Evolutionary conservation across 2,888 invertebrate species (phyloP).

Genomic region (Pherbina coryleti): DNA sequence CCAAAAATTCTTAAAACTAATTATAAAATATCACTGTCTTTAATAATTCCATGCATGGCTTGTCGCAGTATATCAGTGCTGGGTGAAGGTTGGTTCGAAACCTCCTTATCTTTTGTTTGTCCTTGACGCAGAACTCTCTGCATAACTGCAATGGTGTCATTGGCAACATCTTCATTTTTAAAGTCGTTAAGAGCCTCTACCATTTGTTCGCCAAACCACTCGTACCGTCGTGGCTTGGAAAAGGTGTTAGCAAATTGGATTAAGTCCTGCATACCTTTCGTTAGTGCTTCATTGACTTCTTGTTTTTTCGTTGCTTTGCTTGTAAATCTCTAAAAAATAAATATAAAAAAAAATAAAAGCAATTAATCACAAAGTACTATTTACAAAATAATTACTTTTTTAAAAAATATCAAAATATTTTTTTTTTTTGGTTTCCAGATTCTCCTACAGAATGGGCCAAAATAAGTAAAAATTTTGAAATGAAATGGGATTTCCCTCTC

Average conservation of each 20-base stretch:
- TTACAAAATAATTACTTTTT: neutral
- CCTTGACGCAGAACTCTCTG: too few species aligned
- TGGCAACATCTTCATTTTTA: too few species aligned
- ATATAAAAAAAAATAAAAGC: neutral
- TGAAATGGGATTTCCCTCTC: slow-evolving; percentile 37
- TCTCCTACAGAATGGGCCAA: neutral
- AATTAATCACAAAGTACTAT: neutral
- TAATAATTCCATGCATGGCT: too few species aligned
- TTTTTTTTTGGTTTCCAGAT: slow-evolving; percentile 9
- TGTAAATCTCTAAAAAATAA: neutral
- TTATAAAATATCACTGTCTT: too few species aligned
- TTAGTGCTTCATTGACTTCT: neutral
- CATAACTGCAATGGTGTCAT: too few species aligned
- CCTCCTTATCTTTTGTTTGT: too few species aligned
- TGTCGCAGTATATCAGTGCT: too few species aligned
- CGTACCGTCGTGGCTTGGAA: neutral
- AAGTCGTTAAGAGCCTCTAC: neutral
- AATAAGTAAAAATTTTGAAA: slow-evolving; percentile 28
- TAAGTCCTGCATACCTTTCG: neutral
- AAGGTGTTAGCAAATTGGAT: too few species aligned
- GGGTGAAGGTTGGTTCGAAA: too few species aligned
- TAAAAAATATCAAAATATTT: neutral
- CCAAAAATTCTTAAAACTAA: too few species aligned
- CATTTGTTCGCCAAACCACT: neutral
- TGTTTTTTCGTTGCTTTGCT: neutral